These are phyloP conservation scores for Falco berigora DNA, from an alignment of 2,797 vertebrate genomes.

Conservation along the genomic window DNA sequence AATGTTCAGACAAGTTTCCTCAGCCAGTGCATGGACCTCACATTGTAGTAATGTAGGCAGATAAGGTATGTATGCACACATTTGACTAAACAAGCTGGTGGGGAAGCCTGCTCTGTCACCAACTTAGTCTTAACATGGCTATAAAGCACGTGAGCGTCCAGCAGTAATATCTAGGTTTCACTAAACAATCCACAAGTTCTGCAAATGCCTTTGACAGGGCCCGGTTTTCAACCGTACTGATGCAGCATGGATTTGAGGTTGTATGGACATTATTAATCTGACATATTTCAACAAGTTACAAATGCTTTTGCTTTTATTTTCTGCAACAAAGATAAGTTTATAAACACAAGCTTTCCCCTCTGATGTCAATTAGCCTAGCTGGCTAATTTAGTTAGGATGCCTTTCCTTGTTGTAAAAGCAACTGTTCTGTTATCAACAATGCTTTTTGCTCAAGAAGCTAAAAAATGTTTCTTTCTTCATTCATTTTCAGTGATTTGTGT, in stretches of 20 bases:
- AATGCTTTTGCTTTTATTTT: not conserved
- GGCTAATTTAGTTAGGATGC: not conserved
- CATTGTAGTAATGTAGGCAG: fast-evolving
- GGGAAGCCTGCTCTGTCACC: not conserved
- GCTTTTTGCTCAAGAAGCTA: not conserved
- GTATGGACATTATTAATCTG: not conserved
- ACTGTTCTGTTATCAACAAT: not conserved
- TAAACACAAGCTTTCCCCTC: not conserved
- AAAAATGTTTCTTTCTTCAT: not conserved
- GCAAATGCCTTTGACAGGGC: not conserved
- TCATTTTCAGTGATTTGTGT: not conserved
- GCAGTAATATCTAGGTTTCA: not conserved
- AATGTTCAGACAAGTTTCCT: not conserved
- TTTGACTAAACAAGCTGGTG: not conserved
- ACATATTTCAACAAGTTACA: not conserved
- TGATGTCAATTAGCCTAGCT: not conserved
- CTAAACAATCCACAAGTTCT: not conserved
- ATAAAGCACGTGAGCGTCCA: not conserved
- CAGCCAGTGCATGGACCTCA: not conserved
- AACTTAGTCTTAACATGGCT: not conserved
- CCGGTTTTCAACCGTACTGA: not conserved
- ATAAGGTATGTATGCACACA: not conserved
- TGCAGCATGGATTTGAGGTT: fast-evolving
- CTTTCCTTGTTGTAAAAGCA: not conserved
- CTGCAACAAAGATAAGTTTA: not conserved